These are phyloP conservation scores for Stictocephala bisonia DNA, from an alignment of 2,888 invertebrate genomes.

Conservation along the genomic window DNA sequence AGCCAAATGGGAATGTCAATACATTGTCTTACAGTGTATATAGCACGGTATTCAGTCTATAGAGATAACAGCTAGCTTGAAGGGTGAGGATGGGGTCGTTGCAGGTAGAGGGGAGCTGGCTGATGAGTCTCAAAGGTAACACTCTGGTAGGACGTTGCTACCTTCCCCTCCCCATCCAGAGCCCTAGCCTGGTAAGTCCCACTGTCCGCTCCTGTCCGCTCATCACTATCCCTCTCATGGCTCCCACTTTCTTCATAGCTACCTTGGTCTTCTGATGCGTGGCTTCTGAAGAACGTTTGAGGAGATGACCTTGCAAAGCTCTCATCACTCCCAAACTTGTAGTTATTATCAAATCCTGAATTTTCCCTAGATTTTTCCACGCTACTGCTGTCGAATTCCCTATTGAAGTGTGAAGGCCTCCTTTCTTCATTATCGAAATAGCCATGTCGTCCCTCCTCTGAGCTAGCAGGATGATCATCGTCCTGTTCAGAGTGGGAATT, in stretches of 20 bases:
- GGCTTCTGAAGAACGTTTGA: background rate
- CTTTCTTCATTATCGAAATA: background rate
- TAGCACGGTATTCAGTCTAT: too few relatives aligned
- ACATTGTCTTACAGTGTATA: too few relatives aligned
- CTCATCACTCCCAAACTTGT: constrained; percentile 14
- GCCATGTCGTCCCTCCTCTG: background rate
- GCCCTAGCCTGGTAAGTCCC: background rate
- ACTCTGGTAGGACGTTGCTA: constrained; percentile 28
- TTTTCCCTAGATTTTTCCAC: too few relatives aligned
- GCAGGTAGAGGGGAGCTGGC: background rate
- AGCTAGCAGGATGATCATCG: background rate
- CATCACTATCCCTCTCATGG: background rate
- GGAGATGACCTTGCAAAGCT: constrained; percentile 1
- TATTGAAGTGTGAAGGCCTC: background rate
- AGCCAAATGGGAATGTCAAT: too few relatives aligned
- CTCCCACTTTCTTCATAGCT: constrained; percentile 7
- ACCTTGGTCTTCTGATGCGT: background rate
- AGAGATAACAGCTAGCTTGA: too few relatives aligned
- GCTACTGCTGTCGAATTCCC: too few relatives aligned
- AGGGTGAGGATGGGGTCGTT: too few relatives aligned
- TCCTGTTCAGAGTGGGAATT: too few relatives aligned
- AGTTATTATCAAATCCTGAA: background rate
- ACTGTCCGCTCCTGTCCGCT: background rate
- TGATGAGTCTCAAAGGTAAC: constrained; percentile 25
- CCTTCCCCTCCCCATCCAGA: background rate